Conservation (phyloP, 2,888 invertebrate genomes). For the Drosophila neonasuta region DNA sequence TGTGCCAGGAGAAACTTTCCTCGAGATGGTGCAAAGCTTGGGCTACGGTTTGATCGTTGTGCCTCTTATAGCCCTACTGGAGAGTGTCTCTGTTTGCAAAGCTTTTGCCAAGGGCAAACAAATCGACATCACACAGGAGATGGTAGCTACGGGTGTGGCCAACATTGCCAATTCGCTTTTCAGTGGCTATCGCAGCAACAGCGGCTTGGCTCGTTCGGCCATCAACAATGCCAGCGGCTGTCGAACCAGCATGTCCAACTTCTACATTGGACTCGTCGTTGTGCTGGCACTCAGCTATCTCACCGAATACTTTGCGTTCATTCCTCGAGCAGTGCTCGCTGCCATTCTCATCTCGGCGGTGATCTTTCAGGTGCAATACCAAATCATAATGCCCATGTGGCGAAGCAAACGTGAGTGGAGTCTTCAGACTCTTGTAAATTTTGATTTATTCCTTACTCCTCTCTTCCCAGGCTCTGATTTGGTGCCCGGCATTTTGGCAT, state of each 20-base stretch:
- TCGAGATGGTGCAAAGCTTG: constrained; percentile 89
- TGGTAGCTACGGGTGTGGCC: constrained; percentile 90
- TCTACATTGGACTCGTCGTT: constrained; percentile 91
- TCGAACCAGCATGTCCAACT: constrained; percentile 90
- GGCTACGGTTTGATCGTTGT: constrained; percentile 93
- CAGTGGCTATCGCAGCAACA: constrained; percentile 90
- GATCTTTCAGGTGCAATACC: constrained; percentile 93
- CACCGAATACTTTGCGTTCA: constrained; percentile 93
- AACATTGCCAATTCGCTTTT: constrained; percentile 93
- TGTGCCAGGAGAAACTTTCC: constrained; percentile 82
- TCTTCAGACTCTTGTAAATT: neutral
- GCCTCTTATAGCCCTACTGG: constrained; percentile 92
- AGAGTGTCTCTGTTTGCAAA: constrained; percentile 89
- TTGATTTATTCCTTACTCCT: neutral
- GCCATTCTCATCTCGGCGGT: constrained; percentile 95
- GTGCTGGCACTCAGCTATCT: constrained; percentile 91
- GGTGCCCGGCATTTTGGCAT: constrained; percentile 92
- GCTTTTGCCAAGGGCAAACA: constrained; percentile 87
- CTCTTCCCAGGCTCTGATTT: constrained; percentile 89
- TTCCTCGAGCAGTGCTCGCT: constrained; percentile 92
- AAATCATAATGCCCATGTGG: constrained; percentile 93
- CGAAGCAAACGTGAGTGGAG: constrained; percentile 89
- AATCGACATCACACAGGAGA: constrained; percentile 94
- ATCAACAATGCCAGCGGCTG: constrained; percentile 95
- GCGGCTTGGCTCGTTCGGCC: constrained; percentile 90